Evolutionary conservation across 2,113 vertebrate genomes (phyloP).

Genomic region (Callorhinus ursinus): DNA sequence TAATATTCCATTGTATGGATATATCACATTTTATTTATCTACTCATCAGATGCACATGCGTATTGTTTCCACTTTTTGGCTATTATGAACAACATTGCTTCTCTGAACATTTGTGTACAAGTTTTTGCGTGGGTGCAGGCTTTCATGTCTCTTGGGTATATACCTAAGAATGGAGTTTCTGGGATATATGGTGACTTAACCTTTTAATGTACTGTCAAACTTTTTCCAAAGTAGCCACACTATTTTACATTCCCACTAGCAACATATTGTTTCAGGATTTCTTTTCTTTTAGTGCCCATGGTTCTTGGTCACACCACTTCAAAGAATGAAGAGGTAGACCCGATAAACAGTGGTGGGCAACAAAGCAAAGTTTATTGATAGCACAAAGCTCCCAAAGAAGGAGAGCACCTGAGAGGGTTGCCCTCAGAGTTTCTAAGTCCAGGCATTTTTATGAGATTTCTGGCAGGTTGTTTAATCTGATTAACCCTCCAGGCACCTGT

Average conservation of each 20-base stretch:
- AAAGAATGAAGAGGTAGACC: not conserved
- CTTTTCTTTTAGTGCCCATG: not conserved
- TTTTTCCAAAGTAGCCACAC: not conserved
- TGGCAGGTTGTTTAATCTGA: too few species aligned
- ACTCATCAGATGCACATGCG: not conserved
- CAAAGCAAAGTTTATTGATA: not conserved
- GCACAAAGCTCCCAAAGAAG: not conserved
- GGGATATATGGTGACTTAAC: not conserved
- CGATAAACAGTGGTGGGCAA: not conserved
- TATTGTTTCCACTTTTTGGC: not conserved
- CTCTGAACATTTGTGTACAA: not conserved
- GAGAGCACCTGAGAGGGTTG: not conserved
- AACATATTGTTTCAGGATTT: not conserved
- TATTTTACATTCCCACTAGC: not conserved
- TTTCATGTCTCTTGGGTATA: conserved; percentile 6
- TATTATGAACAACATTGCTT: not conserved
- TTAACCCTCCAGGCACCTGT: too few species aligned
- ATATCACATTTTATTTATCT: not conserved
- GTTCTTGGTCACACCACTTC: not conserved
- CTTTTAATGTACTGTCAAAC: not conserved
- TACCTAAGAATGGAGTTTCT: not conserved
- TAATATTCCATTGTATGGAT: not conserved
- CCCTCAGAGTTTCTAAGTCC: not conserved
- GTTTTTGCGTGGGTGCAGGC: not conserved
- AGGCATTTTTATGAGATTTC: not conserved